Evolutionary conservation across 2,113 vertebrate genomes (phyloP).

Genomic region (Salvator merianae): DNA sequence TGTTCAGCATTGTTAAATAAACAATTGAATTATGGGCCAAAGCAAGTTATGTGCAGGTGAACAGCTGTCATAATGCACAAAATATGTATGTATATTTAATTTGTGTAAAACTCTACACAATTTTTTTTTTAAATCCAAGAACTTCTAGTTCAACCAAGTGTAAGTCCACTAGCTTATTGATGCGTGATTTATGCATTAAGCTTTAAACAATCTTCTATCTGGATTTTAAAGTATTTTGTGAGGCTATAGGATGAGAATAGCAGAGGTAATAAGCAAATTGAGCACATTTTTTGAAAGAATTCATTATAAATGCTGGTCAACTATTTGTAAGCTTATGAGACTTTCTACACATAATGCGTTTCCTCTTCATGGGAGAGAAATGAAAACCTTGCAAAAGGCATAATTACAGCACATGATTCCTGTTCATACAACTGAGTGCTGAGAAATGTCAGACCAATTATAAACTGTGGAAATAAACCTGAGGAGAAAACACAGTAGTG

Average conservation of each 20-base stretch:
- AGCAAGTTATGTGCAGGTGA: background rate
- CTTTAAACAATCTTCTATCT: background rate
- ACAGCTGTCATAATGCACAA: background rate
- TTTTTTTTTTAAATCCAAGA: background rate
- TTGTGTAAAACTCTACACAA: background rate
- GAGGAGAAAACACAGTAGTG: conserved; percentile 31
- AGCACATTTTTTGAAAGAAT: background rate
- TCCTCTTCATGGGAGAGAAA: conserved; percentile 22
- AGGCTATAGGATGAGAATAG: conserved; percentile 13
- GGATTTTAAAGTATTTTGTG: conserved; percentile 3
- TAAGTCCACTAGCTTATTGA: background rate
- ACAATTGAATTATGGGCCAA: conserved; percentile 18
- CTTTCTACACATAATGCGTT: background rate
- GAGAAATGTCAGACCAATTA: conserved; percentile 27
- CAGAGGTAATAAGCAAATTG: background rate
- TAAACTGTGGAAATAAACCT: conserved; percentile 10
- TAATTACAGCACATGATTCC: conserved; percentile 27
- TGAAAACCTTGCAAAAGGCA: conserved; percentile 37
- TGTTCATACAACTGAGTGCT: conserved; percentile 37
- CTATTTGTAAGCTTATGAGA: conserved; percentile 15
- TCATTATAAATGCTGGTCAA: background rate
- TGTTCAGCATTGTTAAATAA: conserved; percentile 24
- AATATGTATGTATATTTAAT: background rate
- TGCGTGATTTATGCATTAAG: background rate
- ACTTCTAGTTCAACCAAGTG: background rate